Evolutionary conservation across 1,140 invertebrate species (phyloP).

Genomic region (Drosophila insularis): DNA sequence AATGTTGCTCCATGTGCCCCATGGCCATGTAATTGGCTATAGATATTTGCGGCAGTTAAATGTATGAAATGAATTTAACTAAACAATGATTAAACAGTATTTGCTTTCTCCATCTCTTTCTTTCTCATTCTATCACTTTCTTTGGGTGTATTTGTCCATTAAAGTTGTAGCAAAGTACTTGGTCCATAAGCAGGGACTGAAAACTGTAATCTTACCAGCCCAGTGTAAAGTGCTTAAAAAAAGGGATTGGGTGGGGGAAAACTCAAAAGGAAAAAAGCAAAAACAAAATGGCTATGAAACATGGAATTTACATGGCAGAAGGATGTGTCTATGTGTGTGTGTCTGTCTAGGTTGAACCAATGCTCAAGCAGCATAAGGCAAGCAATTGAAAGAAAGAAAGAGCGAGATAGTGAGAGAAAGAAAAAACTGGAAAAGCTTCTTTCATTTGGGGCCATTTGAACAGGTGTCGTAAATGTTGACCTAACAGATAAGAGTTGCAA

Average conservation of each 20-base stretch:
- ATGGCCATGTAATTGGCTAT: constrained; percentile 11
- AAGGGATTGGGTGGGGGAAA: not conserved
- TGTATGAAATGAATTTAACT: not conserved
- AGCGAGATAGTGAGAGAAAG: not conserved
- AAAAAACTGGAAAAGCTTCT: constrained; percentile 4
- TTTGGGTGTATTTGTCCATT: not conserved
- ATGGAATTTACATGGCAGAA: constrained; percentile 39
- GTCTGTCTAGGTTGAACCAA: not conserved
- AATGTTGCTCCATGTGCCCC: constrained; percentile 2
- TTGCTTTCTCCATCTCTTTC: not conserved
- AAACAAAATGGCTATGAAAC: constrained; percentile 19
- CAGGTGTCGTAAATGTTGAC: constrained; percentile 34
- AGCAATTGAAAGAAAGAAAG: not conserved
- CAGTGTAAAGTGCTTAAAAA: not conserved
- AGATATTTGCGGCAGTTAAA: constrained; percentile 2
- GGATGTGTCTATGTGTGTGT: not conserved
- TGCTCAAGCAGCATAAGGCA: not conserved
- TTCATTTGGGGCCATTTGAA: constrained; percentile 18
- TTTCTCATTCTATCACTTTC: not conserved
- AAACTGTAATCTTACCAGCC: constrained; percentile 20
- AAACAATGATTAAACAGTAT: not conserved
- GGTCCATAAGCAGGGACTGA: constrained; percentile 25
- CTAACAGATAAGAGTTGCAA: constrained; percentile 8
- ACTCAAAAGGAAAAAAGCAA: constrained; percentile 19
- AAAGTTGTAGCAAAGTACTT: not conserved